These are phyloP conservation scores for Nebria salina DNA, from an alignment of 2,888 invertebrate genomes.

Conservation along the genomic window DNA sequence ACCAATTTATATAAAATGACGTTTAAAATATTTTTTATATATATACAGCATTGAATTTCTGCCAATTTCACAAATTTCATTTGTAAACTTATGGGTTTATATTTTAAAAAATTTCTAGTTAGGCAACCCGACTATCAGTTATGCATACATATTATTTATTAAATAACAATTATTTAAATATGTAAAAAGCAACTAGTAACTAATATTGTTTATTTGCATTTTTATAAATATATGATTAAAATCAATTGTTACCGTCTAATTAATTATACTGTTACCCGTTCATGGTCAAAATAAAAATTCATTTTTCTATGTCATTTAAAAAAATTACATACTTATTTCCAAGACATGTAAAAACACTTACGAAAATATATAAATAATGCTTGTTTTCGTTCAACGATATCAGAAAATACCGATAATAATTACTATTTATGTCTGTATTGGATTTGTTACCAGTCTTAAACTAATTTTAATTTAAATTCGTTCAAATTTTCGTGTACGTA, in stretches of 20 bases:
- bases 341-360: neutral
- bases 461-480: too few species aligned
- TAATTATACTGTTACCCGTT: neutral
- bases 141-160: neutral
- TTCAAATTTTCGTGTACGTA: too few species aligned
- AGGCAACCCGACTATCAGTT: conserved; percentile 22
- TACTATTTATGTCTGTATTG: too few species aligned
- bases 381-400: neutral
- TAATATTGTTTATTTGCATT: neutral
- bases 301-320: conserved; percentile 6
- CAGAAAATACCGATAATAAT: neutral
- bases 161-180: neutral
- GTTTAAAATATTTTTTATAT: neutral
- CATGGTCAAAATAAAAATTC: neutral
- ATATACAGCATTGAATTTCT: neutral
- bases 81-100: neutral
- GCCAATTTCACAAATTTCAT: neutral
- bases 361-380: neutral
- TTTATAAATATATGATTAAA: neutral
- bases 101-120: neutral
- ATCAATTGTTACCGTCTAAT: neutral
- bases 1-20: neutral
- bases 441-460: too few species aligned
- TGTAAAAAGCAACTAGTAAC: neutral
- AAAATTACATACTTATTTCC: neutral